Evolutionary conservation across 1,140 invertebrate genomes (phyloP).

Genomic region (Drosophila hydei): DNA sequence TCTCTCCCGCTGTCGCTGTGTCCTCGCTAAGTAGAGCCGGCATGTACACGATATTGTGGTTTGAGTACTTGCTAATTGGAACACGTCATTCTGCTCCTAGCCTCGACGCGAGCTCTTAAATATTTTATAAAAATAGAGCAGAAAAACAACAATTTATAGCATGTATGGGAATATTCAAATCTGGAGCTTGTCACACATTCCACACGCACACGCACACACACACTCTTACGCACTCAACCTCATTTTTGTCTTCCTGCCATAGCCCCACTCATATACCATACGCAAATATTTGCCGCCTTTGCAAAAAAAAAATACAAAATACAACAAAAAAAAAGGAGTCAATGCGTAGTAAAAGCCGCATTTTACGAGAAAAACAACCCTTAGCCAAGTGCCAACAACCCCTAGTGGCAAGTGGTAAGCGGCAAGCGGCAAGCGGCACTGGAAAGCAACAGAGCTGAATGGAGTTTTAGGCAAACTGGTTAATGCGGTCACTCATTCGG

Average conservation of each 20-base stretch:
- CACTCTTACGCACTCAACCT: conserved; percentile 7
- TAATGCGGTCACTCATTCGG: conserved; percentile 11
- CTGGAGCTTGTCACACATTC: conserved; percentile 27
- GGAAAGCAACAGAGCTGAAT: conserved; percentile 33
- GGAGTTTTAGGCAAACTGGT: conserved; percentile 35
- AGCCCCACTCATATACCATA: conserved; percentile 4
- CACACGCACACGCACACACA: conserved; percentile 12
- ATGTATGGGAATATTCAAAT: conserved; percentile 18
- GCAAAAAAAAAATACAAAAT: neutral
- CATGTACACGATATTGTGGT: neutral
- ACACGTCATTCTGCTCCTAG: neutral
- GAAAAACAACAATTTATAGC: conserved; percentile 7
- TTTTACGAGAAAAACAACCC: conserved; percentile 17
- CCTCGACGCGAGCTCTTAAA: conserved; percentile 5
- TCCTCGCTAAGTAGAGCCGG: neutral
- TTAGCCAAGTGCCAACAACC: conserved; percentile 10
- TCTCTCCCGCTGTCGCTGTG: neutral
- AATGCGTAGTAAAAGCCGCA: conserved; percentile 21
- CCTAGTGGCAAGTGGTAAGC: neutral
- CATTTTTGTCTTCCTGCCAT: neutral
- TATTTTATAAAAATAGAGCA: conserved; percentile 10
- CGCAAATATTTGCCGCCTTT: conserved; percentile 25
- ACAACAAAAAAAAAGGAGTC: conserved; percentile 2
- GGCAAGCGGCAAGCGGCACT: conserved; percentile 17
- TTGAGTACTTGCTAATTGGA: conserved; percentile 20